Conservation (phyloP, 2,797 vertebrate species). For the Mionectes olivaceus region DNA sequence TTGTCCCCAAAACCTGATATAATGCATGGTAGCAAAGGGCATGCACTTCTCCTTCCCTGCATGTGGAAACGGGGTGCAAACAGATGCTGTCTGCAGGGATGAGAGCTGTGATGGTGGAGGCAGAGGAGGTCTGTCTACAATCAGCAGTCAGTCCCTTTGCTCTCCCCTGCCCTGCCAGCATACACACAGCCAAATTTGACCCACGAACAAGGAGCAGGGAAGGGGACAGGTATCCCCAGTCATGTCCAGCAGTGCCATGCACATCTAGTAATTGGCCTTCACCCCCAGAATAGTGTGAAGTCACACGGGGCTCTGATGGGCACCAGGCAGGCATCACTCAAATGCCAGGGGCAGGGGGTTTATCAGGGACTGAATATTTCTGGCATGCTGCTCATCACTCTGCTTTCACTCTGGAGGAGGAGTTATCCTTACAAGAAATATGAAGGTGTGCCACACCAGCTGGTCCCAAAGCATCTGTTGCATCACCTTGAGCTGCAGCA, state of each 20-base stretch:
- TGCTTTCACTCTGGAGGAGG: background rate
- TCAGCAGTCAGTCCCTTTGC: background rate
- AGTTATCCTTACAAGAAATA: background rate
- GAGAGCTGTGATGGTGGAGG: background rate
- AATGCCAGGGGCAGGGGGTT: background rate
- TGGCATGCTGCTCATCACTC: background rate
- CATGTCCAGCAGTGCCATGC: fast-evolving
- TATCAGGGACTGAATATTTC: background rate
- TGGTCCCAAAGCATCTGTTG: background rate
- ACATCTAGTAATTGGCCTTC: background rate
- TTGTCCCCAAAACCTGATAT: background rate
- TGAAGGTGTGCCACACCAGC: background rate
- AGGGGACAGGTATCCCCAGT: background rate
- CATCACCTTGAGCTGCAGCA: background rate
- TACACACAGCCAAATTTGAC: background rate
- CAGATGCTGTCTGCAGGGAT: background rate
- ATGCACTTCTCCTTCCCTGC: fast-evolving
- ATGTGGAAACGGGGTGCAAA: background rate
- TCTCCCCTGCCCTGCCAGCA: background rate
- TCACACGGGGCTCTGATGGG: fast-evolving
- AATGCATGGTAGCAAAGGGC: background rate
- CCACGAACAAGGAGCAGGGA: background rate
- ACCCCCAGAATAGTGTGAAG: background rate
- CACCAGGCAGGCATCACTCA: background rate
- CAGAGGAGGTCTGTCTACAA: background rate